Evolutionary conservation across 30 jellyfish, hydroid and myxozoan genomes (phyloP), one percentile per base, ranked within the genome.

Genomic region (Nemopilema nomurai): DNA sequence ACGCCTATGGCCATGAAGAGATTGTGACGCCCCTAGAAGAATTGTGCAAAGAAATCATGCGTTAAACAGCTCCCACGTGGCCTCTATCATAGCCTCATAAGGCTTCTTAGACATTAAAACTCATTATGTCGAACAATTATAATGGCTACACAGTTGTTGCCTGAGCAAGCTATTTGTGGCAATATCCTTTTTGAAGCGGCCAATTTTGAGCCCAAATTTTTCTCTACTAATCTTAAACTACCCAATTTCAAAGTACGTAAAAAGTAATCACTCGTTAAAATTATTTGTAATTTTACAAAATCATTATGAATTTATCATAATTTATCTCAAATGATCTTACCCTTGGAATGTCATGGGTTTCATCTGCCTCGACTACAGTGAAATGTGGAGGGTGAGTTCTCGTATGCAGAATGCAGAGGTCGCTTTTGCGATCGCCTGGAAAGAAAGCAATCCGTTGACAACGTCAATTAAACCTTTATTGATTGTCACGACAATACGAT

Each of bases 311-410:
- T 70, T 18, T 22, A 3, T 19, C 6, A 70, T 4, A 1, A 75
- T n/a, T 1, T 13, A 0, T 18, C 28, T 7, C 0, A 29, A 23
- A 22, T 22, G 23, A 18, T 26, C 84, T 93, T 79, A 93, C 98
- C 92, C 69, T 77, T 20, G 98, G 98, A 18, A 86, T 27, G 25
- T 93, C 98, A 64, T 74, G 85, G 13, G 80, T 79, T 49, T 88
- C 96, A 20, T 89, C 94, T 30, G 76, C 90, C 32, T 82, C 91
- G 28, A 93, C 32, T 4, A 93, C 97, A 70, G 79, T 88, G 89
- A 93, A 93, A 80, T 93, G 96, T 20, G 98, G 98, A 8, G 93
- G 93, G 29, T 89, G 97, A 31, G 91, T 89, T 25, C 96, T 78
- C 26, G 96, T 80, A 71, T 93, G 98, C 26, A 81, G 75, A 32